phyloP scores from a whole-genome alignment of 2,113 vertebrate genomes.

The Promerops cafer region DNA sequence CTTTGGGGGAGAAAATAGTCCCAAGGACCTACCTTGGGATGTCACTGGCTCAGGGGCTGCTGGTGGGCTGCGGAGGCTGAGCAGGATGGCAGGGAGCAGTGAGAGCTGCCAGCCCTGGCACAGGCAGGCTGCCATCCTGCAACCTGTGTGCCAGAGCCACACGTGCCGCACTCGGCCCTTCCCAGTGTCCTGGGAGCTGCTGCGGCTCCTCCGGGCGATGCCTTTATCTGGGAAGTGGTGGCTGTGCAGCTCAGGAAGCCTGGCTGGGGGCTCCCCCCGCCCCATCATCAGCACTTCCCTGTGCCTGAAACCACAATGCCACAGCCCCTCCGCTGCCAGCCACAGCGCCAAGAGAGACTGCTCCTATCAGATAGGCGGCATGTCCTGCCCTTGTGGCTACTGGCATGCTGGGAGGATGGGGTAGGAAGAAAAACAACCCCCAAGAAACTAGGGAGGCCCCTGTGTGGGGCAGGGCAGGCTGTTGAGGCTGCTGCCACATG shows the following conservation, averaged over 20 bases:
- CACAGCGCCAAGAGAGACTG: slow-evolving; percentile 32
- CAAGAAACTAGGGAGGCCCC: neutral
- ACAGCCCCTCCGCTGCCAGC: neutral
- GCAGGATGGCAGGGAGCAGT: neutral
- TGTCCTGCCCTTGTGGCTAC: slow-evolving; percentile 52
- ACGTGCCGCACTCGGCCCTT: neutral
- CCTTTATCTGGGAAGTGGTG: slow-evolving; percentile 57
- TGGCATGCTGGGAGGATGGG: neutral
- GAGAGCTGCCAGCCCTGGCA: neutral
- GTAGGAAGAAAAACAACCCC: slow-evolving; percentile 49
- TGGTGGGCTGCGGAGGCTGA: neutral
- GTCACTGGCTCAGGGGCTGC: neutral
- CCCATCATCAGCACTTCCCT: slow-evolving; percentile 50
- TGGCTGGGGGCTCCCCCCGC: slow-evolving; percentile 21
- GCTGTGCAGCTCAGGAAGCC: slow-evolving; percentile 61
- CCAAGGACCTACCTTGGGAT: slow-evolving; percentile 46
- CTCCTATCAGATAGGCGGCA: slow-evolving; percentile 55
- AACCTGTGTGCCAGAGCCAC: neutral
- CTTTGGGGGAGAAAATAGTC: neutral
- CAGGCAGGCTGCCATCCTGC: slow-evolving; percentile 13
- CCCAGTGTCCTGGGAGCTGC: neutral
- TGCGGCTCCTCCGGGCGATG: neutral
- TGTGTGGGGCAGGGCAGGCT: neutral
- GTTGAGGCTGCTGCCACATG: neutral
- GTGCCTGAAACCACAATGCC: slow-evolving; percentile 51